A percentile compares a stretch with the other conserved stretches of the same genome.
These are phyloP conservation scores for Varanus salvator DNA, from an alignment of 2,113 vertebrate species.

Conservation along the genomic window DNA sequence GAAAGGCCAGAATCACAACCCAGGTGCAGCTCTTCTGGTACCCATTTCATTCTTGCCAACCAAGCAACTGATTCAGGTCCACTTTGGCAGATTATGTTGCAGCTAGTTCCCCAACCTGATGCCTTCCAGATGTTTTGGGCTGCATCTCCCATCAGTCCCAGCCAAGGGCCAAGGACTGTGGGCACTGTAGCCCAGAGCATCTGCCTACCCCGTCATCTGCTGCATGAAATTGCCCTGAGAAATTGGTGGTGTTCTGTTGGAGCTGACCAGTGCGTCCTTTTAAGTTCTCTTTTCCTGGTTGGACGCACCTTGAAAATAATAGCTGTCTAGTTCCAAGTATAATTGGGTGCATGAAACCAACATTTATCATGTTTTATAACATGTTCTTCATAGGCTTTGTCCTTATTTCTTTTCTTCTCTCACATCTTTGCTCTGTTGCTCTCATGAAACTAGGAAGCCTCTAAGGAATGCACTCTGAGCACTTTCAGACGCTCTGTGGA, in stretches of 20 bases:
- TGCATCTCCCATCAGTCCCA: too few relatives aligned
- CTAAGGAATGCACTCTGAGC: constrained; percentile 43
- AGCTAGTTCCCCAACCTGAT: too few relatives aligned
- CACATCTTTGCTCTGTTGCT: constrained; percentile 37
- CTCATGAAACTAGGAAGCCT: constrained; percentile 65
- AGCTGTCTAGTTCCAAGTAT: constrained; percentile 66
- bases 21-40: too few relatives aligned
- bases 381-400: constrained; percentile 65
- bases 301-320: constrained; percentile 73
- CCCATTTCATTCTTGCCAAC: too few relatives aligned
- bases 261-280: constrained; percentile 38
- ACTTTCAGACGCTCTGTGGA: constrained; percentile 15
- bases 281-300: constrained; percentile 58
- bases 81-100: too few relatives aligned
- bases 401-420: constrained; percentile 48
- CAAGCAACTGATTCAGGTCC: too few relatives aligned
- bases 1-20: too few relatives aligned
- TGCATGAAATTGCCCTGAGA: background rate
- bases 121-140: too few relatives aligned
- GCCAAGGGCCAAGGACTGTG: too few relatives aligned
- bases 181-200: too few relatives aligned
- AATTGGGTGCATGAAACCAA: constrained; percentile 59
- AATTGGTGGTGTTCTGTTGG: constrained; percentile 40
- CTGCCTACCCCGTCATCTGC: too few relatives aligned
- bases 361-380: constrained; percentile 61